These are phyloP conservation scores for Alcis repandata DNA, from an alignment of 2,888 invertebrate species.

Conservation along the genomic window DNA sequence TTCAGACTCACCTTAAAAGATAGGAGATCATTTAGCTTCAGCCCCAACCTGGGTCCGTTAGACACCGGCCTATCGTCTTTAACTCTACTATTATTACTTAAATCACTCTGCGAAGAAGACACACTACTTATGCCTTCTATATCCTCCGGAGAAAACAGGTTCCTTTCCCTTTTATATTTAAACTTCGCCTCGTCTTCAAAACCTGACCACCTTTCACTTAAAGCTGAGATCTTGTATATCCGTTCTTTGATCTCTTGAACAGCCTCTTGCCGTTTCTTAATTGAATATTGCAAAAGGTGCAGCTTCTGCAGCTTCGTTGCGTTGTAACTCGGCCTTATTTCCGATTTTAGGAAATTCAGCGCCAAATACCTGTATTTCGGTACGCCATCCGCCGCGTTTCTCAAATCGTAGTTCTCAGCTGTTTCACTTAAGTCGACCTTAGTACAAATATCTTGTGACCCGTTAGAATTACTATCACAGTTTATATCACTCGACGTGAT, in stretches of 20 bases:
- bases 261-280: conserved; percentile 89
- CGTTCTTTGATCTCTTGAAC: conserved; percentile 84
- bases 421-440: conserved; percentile 82
- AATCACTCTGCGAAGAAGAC: conserved; percentile 64
- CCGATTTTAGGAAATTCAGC: conserved; percentile 85
- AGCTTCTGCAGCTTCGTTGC: conserved; percentile 90
- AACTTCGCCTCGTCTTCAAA: conserved; percentile 59
- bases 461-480: conserved; percentile 66
- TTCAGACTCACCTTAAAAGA: conserved; percentile 81
- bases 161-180: conserved; percentile 67
- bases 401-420: conserved; percentile 78
- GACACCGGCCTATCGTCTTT: conserved; percentile 70
- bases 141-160: conserved; percentile 72
- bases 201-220: conserved; percentile 62
- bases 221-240: conserved; percentile 79
- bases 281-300: conserved; percentile 90
- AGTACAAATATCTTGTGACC: conserved; percentile 68
- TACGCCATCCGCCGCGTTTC: conserved; percentile 71
- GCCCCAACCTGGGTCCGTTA: conserved; percentile 74
- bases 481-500: conserved; percentile 63
- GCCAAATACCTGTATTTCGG: conserved; percentile 80
- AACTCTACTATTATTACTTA: conserved; percentile 71
- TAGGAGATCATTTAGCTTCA: conserved; percentile 81
- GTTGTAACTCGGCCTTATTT: conserved; percentile 91
- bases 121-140: conserved; percentile 59